Percentiles rank a stretch among this genome's conserved stretches.
phyloP scores from a whole-genome alignment of 2,113 vertebrate species.

The Seriola rivoliana region DNA sequence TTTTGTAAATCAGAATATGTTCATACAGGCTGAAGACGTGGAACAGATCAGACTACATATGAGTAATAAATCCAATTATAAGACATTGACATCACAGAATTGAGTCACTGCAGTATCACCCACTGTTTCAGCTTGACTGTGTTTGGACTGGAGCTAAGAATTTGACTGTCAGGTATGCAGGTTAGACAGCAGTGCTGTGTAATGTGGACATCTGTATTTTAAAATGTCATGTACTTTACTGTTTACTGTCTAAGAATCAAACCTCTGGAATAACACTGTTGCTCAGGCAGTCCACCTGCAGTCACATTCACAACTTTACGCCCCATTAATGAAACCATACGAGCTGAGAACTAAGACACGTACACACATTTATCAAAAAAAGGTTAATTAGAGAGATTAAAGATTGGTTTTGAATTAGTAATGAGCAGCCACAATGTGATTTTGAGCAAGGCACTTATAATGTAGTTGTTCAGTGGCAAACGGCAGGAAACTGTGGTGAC shows the following conservation, averaged over 20 bases:
- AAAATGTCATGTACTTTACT: no score
- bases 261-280: not conserved
- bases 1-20: not conserved
- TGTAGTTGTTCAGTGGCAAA: not conserved
- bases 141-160: slow-evolving; percentile 13
- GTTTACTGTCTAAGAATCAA: not conserved
- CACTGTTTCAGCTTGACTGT: not conserved
- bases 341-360: no score
- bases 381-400: not conserved
- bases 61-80: not conserved
- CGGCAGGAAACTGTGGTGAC: slow-evolving; percentile 8
- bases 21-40: not conserved
- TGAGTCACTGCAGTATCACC: not conserved
- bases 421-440: no score
- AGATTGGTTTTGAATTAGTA: not conserved
- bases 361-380: not conserved
- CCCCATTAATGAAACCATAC: no score
- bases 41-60: not conserved
- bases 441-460: slow-evolving; percentile 14
- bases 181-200: not conserved
- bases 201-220: not conserved
- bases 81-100: not conserved
- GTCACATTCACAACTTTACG: not conserved
- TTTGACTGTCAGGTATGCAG: not conserved
- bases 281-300: not conserved